Percentiles rank a stretch among this genome's conserved stretches.
Evolutionary conservation across 2,888 invertebrate species (phyloP).

Genomic region (Diachrysia chrysitis): DNA sequence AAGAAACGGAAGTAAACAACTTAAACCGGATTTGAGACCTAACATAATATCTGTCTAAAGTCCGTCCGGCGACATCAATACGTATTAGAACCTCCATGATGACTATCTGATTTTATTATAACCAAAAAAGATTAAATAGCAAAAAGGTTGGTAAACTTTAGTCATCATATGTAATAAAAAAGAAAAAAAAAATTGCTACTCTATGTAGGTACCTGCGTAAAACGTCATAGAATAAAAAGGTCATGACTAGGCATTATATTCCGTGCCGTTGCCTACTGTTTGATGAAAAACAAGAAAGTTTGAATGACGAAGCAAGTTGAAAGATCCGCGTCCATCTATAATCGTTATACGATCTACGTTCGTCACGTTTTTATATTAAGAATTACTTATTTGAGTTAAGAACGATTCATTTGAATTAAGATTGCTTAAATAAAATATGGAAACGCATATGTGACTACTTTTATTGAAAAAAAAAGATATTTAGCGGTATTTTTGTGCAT

Average conservation of each 20-base stretch:
- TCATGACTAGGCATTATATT: slow-evolving; percentile 1
- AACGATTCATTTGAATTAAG: slow-evolving; percentile 6
- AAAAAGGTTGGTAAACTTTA: neutral
- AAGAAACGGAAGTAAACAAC: neutral
- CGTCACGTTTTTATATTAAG: slow-evolving; percentile 8
- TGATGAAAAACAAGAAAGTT: slow-evolving; percentile 5
- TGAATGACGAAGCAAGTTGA: neutral
- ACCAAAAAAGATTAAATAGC: neutral
- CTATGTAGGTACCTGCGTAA: slow-evolving; percentile 1
- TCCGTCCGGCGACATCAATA: neutral
- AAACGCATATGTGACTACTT: neutral
- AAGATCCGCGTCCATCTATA: neutral
- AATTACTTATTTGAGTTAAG: slow-evolving; percentile 3
- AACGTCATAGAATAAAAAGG: neutral
- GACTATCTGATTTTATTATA: neutral
- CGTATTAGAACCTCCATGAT: neutral
- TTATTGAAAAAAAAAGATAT: neutral
- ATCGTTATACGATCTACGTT: neutral
- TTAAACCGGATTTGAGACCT: neutral
- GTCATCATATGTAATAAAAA: neutral
- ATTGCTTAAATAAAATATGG: neutral
- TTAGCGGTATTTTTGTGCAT: no score
- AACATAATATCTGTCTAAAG: neutral
- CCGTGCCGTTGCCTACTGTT: slow-evolving; percentile 1
- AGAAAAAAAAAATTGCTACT: neutral